Base-by-base conservation (phyloP, 2,113 vertebrate species). In the Ammospiza caudacuta region DNA sequence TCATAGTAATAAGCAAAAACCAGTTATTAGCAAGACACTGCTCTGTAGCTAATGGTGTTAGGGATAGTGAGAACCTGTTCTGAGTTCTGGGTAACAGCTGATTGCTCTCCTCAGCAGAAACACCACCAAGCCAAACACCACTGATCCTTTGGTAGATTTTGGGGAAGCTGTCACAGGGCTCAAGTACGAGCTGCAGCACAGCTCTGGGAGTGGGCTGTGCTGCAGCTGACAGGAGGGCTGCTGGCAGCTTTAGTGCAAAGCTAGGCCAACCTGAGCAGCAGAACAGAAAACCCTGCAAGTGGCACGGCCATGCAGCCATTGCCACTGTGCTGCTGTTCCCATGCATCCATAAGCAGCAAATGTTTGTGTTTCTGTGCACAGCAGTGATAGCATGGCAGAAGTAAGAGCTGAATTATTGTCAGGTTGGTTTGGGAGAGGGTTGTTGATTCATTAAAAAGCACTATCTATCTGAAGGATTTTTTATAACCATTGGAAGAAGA, bases 1-100 rank as follows among this genome's bases (percentile, higher is more conserved):
- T 95, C 64, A 92, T 62, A 87, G 70, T 87, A 87, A 80, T 90
- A 91, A 94, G 93, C 52, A 89, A 68, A 92, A 87, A 74, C 78
- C 9, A 2, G 79, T 95, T 94, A 95, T 94, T 95, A 93, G 82
- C 5, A 15, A 83, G 75, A 72, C 29, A 9, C 47, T 49, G 39
- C 33, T 46, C 69, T 78, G 68, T 74, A 87, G 78, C 88, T 96
- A 90, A 93, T 92, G 83, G 41, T 9, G 11, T 89, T 94, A 66
- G 5, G 59, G 90, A 91, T 88, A 95, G 95, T 77, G 79, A 91
- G 22, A 95, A 83, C 58, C 82, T 87, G 66, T 83, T 94, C 59
- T 19, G 58, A 78, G 59, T 52, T 59, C 77, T 95, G 55, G 43
- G 62, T 89, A 95, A 78, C 4, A 82, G 33, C 35, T 3, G 11